Evolutionary conservation across 2,797 vertebrate species (phyloP).

Genomic region (Menidia menidia): DNA sequence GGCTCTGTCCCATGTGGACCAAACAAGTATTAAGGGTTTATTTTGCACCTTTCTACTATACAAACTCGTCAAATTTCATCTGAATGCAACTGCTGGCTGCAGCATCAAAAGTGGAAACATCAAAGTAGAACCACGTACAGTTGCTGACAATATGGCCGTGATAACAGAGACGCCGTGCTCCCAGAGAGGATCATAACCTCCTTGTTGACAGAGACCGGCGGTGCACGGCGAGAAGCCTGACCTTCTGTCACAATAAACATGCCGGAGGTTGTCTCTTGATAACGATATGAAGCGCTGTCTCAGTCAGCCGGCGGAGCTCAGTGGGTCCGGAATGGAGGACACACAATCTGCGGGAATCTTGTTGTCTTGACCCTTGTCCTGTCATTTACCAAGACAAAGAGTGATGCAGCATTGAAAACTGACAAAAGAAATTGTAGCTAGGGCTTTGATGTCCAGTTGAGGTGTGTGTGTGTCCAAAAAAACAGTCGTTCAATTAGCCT

Average conservation of each 20-base stretch:
- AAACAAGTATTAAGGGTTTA: slow-evolving; percentile 2
- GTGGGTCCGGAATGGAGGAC: slow-evolving; percentile 33
- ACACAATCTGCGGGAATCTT: slow-evolving; percentile 33
- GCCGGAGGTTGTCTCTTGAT: slow-evolving; percentile 61
- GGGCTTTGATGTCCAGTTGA: background rate
- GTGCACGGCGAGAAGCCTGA: slow-evolving; percentile 66
- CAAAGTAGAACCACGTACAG: background rate
- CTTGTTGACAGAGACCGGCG: slow-evolving; percentile 45
- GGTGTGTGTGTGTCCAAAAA: background rate
- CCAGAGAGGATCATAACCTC: background rate
- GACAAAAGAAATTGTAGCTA: background rate
- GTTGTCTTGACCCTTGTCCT: slow-evolving; percentile 26
- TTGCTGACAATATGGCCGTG: background rate
- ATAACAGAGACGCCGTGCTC: background rate
- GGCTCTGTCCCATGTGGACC: background rate
- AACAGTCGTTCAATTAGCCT: background rate
- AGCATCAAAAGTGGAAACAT: slow-evolving; percentile 30
- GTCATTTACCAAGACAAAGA: background rate
- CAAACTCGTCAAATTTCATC: background rate
- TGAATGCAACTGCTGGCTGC: background rate
- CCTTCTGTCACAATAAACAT: slow-evolving; percentile 59
- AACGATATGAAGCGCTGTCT: slow-evolving; percentile 37
- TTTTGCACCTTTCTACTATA: background rate
- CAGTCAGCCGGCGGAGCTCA: slow-evolving; percentile 1
- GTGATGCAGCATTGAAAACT: background rate